Evolutionary conservation across 2,888 invertebrate species (phyloP), one percentile per base, ranked within the genome.

Genomic region (Morpho achilles): DNA sequence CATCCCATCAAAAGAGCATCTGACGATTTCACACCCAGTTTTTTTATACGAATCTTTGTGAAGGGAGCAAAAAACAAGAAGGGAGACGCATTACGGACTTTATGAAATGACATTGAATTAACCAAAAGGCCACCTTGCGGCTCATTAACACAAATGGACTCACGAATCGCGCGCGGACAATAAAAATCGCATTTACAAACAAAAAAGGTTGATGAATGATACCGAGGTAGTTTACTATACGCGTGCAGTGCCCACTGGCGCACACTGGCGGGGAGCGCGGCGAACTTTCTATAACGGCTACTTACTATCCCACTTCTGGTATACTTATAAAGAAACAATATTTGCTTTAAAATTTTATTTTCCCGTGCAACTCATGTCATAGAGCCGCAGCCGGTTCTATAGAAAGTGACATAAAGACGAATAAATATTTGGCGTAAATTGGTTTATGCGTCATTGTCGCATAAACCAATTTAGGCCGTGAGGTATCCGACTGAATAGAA

Each of bases 121-220:
- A 78, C 74, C 72, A 67, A 68, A 68, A 75, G 79, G 77, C 85
- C 87, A 85, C 84, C 87, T 87, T 85, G 85, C 74, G 77, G 77
- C 75, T 71, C 87, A 87, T 87, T 87, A 88, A 73, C 78, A 76
- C 80, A 81, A 84, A 86, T 83, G 84, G 79, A 81, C 72, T 76
- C 80, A 77, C 77, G 74, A 76, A 68, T 77, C 76, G 77, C 75
- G 76, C 72, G 71, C 74, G 73, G 72, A 83, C 82, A 87, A 84
- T 87, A 83, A 85, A 87, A 87, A 87, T 87, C 86, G 83, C 85
- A 85, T 87, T 86, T 83, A 84, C 74, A 73, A 72, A 75, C 71
- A 72, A 78, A 81, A 86, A 85, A 79, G 69, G 66, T 75, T 87
- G 87, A 87, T 87, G 87, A 85, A 87, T 86, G 86, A 87, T 76